Percentiles rank a stretch among this genome's conserved stretches.
phyloP scores from a whole-genome alignment of 2,113 vertebrate genomes.

The Brachyistius frenatus region DNA sequence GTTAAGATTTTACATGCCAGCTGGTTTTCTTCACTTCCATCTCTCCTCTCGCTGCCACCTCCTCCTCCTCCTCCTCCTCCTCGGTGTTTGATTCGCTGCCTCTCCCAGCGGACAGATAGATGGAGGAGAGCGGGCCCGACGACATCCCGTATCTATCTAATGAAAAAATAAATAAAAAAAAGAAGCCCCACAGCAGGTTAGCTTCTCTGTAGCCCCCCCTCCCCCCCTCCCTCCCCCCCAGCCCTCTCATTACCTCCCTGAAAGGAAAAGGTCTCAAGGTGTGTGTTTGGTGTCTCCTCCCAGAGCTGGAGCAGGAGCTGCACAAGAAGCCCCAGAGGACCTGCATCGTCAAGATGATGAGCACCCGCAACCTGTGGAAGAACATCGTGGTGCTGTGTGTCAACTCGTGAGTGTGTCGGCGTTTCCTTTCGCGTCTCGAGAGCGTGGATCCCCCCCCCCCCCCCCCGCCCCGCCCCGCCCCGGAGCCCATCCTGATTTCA shows the following conservation, averaged over 20 bases:
- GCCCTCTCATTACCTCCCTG: slow-evolving; percentile 48
- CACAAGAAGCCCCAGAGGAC: slow-evolving; percentile 90
- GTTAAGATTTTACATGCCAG: not conserved
- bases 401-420: slow-evolving; percentile 93
- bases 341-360: slow-evolving; percentile 95
- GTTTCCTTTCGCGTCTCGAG: slow-evolving; percentile 22
- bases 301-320: slow-evolving; percentile 95
- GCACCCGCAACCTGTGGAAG: slow-evolving; percentile 98
- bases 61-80: not conserved
- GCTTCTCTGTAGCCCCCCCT: slow-evolving; percentile 6
- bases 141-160: slow-evolving; percentile 23
- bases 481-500: not conserved
- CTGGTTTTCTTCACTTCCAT: not conserved
- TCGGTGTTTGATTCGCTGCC: slow-evolving; percentile 10
- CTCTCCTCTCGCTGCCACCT: not conserved
- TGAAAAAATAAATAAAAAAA: too few relatives aligned
- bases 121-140: slow-evolving; percentile 22
- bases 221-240: not conserved
- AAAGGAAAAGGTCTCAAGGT: slow-evolving; percentile 56
- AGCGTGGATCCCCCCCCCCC: slow-evolving; percentile 38
- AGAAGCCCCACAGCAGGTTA: slow-evolving; percentile 11
- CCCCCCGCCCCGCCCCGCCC: too few relatives aligned
- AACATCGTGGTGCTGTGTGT: slow-evolving; percentile 98
- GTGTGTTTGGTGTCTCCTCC: slow-evolving; percentile 59
- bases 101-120: slow-evolving; percentile 25